Conservation (phyloP, 2,888 invertebrate genomes). For the Liodrosophila aerea region DNA sequence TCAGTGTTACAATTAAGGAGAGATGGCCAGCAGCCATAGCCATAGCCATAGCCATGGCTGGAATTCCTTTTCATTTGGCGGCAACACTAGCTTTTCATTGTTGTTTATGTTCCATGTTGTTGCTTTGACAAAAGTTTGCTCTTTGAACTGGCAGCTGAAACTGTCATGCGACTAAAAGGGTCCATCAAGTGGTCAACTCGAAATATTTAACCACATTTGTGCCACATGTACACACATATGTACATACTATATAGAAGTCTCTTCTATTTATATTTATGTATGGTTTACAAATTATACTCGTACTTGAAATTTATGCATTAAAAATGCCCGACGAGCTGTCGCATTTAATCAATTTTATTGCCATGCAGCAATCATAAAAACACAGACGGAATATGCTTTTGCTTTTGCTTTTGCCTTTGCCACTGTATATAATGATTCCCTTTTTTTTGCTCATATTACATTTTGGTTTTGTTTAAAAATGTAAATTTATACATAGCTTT, state of each 20-base stretch:
- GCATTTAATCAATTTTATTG: slow-evolving; percentile 80
- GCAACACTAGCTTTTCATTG: slow-evolving; percentile 11
- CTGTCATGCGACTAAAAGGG: slow-evolving; percentile 11
- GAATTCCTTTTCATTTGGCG: slow-evolving; percentile 29
- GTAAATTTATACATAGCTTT: slow-evolving; percentile 71
- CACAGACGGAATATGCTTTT: slow-evolving; percentile 32
- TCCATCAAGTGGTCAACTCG: slow-evolving; percentile 14
- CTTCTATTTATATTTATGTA: neutral
- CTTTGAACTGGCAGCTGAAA: slow-evolving; percentile 29
- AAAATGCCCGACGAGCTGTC: slow-evolving; percentile 55
- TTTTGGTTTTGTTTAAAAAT: slow-evolving; percentile 69
- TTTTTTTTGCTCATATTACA: slow-evolving; percentile 51
- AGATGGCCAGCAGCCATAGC: slow-evolving; percentile 48
- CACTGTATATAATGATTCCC: slow-evolving; percentile 34
- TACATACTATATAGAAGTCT: too few relatives aligned
- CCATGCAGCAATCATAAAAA: slow-evolving; percentile 57
- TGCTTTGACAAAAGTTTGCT: slow-evolving; percentile 23
- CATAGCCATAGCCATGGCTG: slow-evolving; percentile 17
- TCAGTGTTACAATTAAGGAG: slow-evolving; percentile 52
- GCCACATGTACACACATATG: too few relatives aligned
- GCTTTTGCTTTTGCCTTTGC: slow-evolving; percentile 6
- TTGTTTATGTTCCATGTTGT: slow-evolving; percentile 5
- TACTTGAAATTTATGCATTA: slow-evolving; percentile 73
- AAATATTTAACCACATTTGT: too few relatives aligned
- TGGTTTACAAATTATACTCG: slow-evolving; percentile 8